These are phyloP conservation scores for Gallinago stenura DNA, from an alignment of 2,797 vertebrate genomes.

Conservation along the genomic window DNA sequence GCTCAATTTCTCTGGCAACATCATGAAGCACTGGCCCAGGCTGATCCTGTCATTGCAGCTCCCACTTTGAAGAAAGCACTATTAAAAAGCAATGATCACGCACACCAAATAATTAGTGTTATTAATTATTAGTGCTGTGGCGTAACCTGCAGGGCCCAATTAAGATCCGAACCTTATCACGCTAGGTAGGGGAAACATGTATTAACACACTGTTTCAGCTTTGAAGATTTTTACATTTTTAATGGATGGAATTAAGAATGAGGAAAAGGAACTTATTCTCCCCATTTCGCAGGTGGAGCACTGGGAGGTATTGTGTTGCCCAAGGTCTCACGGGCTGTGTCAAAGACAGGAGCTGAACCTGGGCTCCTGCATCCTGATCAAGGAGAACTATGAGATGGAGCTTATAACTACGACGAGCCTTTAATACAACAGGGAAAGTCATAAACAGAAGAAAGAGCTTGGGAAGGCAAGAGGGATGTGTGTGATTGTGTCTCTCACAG, in stretches of 20 bases:
- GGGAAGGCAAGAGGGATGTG: background rate
- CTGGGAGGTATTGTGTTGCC: background rate
- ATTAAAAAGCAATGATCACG: constrained; percentile 16
- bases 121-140: constrained; percentile 46
- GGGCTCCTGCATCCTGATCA: constrained; percentile 14
- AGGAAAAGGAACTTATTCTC: constrained; percentile 28
- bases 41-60: background rate
- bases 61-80: background rate
- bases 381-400: background rate
- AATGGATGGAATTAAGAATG: constrained; percentile 40
- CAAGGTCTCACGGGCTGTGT: background rate
- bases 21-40: background rate
- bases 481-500: constrained; percentile 17
- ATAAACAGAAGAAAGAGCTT: constrained; percentile 50
- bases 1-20: background rate
- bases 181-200: background rate
- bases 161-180: constrained; percentile 42
- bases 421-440: constrained; percentile 34
- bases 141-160: constrained; percentile 51
- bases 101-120: constrained; percentile 51
- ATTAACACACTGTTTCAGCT: background rate
- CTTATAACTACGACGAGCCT: background rate
- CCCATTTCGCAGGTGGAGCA: background rate
- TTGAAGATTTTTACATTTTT: constrained; percentile 64
- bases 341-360: constrained; percentile 9